Evolutionary conservation across 2,888 invertebrate species (phyloP), one percentile per base, ranked within the genome.

Genomic region (Crossocerus cetratus): DNA sequence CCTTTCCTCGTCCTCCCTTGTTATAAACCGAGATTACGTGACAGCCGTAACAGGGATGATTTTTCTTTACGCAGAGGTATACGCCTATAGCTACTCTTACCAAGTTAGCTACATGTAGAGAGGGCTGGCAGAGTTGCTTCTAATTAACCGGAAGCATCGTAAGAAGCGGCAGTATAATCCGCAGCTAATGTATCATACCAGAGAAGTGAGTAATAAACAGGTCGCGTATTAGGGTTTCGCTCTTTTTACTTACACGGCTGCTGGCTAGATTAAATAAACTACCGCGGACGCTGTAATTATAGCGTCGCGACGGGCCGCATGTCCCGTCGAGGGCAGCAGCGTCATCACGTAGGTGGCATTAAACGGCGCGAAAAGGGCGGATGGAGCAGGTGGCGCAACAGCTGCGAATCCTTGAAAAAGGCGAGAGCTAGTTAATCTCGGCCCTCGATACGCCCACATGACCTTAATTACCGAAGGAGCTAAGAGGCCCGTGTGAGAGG

Each of bases 361-460:
- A 82, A 84, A 77, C 82, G 80, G 82, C 76, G 86, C 84, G 86
- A 85, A 86, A 86, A 84, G 83, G 84, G 86, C 85, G 84, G 85
- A 83, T 82, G 81, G 84, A 81, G 82, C 86, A 86, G 86, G 86
- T 86, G 86, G 85, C 78, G 66, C 73, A 80, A 83, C 85, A 86
- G 86, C 84, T 86, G 86, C 81, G 84, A 83, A 86, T 85, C 83
- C 77, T 72, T 80, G 79, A 77, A 84, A 83, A 85, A 84, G 80
- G 76, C 73, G 75, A 75, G 76, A 76, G 70, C 69, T 63, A 65
- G 75, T 76, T 76, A 82, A 83, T 81, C 78, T 79, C 71, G 70
- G 67, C 68, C 69, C 32, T 81, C 75, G 83, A 77, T 81, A 83
- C 82, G 77, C 83, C 80, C 79, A 79, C 83, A 71, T 83, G 74